Evolutionary conservation across 2,113 vertebrate genomes (phyloP).

Genomic region (Pipa parva): DNA sequence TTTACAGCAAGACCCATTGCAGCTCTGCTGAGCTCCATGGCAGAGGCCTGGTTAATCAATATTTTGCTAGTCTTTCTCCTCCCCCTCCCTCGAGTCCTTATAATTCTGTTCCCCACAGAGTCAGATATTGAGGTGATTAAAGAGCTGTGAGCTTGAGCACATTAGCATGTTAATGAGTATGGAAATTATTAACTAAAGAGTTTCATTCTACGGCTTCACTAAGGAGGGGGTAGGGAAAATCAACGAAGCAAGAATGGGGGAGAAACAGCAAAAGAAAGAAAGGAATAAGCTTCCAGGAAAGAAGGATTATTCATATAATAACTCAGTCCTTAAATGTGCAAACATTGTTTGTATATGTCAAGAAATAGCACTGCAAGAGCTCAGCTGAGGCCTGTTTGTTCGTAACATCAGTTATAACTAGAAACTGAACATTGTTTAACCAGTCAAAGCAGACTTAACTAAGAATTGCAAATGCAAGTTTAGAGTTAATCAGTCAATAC

Average conservation of each 20-base stretch:
- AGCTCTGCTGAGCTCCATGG: neutral
- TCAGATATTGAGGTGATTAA: slow-evolving; percentile 5
- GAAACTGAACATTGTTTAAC: neutral
- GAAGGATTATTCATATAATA: neutral
- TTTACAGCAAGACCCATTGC: neutral
- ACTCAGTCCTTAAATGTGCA: too few relatives aligned
- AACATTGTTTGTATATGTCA: slow-evolving; percentile 5
- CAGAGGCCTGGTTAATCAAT: slow-evolving; percentile 23
- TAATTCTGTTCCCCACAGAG: slow-evolving; percentile 42
- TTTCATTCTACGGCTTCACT: slow-evolving; percentile 20
- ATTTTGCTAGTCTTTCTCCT: slow-evolving; percentile 25
- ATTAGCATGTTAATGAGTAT: slow-evolving; percentile 24
- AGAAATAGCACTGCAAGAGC: slow-evolving; percentile 11
- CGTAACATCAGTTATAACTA: too few relatives aligned
- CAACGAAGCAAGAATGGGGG: slow-evolving; percentile 21
- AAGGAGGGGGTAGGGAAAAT: slow-evolving; percentile 27
- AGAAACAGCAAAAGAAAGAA: slow-evolving; percentile 7
- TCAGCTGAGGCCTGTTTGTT: neutral
- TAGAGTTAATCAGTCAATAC: slow-evolving; percentile 11
- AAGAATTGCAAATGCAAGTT: neutral
- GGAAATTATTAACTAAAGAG: slow-evolving; percentile 24
- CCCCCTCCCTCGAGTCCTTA: slow-evolving; percentile 39
- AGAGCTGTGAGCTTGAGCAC: slow-evolving; percentile 22
- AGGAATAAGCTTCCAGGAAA: slow-evolving; percentile 15
- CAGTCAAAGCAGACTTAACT: neutral